phyloP scores from a whole-genome alignment of 2,113 vertebrate genomes.

The Drymodes brunneopygia region DNA sequence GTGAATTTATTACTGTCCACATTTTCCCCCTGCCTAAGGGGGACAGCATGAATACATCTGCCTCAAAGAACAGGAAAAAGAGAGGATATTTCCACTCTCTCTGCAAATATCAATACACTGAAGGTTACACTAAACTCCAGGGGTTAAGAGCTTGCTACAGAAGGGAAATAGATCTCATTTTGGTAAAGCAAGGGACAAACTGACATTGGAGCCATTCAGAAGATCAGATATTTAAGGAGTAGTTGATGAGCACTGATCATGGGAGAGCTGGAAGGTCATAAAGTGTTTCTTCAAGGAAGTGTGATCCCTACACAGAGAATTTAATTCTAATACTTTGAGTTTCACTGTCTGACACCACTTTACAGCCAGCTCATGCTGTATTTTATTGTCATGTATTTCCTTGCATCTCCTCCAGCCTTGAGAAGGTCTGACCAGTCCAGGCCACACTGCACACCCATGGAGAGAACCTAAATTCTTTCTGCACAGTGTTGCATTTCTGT shows the following conservation, averaged over 20 bases:
- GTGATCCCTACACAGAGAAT: background rate
- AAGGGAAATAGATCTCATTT: background rate
- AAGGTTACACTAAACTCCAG: background rate
- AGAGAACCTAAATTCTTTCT: background rate
- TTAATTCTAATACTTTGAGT: background rate
- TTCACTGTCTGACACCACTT: background rate
- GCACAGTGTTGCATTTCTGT: background rate
- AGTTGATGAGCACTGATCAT: background rate
- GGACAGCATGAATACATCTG: background rate
- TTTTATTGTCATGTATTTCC: background rate
- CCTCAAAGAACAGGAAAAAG: background rate
- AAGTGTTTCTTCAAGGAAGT: background rate
- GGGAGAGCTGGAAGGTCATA: background rate
- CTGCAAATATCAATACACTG: background rate
- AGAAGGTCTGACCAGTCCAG: background rate
- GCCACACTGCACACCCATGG: background rate
- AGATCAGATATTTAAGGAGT: background rate
- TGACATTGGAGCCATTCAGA: background rate
- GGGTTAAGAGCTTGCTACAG: background rate
- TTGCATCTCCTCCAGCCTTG: background rate
- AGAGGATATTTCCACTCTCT: background rate
- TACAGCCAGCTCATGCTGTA: background rate
- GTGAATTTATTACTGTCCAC: background rate
- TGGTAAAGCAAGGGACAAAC: background rate
- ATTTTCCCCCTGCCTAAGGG: background rate